phyloP scores from a whole-genome alignment of 2,888 invertebrate genomes.

The Acheta domesticus region DNA sequence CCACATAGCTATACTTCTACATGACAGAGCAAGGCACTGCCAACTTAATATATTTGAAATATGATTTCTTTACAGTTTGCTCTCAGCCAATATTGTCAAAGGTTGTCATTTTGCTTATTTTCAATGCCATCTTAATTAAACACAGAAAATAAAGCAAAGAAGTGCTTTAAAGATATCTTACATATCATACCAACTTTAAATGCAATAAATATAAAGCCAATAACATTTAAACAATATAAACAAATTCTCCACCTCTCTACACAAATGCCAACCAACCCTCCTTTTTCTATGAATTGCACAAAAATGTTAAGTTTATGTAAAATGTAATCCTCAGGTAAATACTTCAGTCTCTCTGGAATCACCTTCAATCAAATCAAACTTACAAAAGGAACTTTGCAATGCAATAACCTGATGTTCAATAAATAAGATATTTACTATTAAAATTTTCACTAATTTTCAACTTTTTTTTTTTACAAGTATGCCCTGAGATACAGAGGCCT shows the following conservation, averaged over 20 bases:
- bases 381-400: neutral
- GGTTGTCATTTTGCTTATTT: neutral
- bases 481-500: conserved; percentile 18
- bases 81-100: neutral
- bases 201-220: neutral
- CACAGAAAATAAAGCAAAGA: neutral
- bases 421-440: neutral
- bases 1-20: neutral
- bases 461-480: neutral
- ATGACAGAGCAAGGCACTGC: conserved; percentile 7
- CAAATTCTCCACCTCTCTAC: no score
- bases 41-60: neutral
- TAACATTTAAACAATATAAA: neutral
- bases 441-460: neutral
- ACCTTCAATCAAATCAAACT: no score
- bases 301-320: no score
- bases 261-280: no score
- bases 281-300: no score
- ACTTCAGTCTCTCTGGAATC: no score
- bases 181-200: neutral
- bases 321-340: no score
- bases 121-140: no score
- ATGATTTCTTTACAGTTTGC: neutral
- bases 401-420: neutral
- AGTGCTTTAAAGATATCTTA: neutral